A percentile compares a stretch with the other conserved stretches of the same genome.
These are phyloP conservation scores for Sinopyrophorus schimmeli DNA, from an alignment of 2,888 invertebrate species.

Conservation along the genomic window DNA sequence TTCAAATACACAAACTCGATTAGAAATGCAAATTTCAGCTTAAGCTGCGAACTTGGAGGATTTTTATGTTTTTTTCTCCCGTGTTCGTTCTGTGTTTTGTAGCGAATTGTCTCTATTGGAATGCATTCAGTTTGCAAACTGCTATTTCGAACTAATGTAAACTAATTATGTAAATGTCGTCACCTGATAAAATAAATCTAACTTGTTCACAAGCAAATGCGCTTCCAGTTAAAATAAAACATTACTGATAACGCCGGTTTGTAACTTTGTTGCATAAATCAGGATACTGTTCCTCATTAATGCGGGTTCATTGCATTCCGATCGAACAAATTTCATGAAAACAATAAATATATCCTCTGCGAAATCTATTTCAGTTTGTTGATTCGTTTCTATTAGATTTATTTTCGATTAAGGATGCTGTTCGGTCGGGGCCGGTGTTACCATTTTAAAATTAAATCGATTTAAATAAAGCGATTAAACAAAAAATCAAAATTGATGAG, in stretches of 20 bases:
- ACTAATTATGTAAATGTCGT: conserved; percentile 48
- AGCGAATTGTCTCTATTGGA: conserved; percentile 26
- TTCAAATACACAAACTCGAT: conserved; percentile 24
- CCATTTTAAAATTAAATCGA: too few relatives aligned
- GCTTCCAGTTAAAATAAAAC: conserved; percentile 26
- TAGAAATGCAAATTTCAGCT: conserved; percentile 27
- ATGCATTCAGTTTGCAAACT: conserved; percentile 32
- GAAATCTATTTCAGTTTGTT: too few relatives aligned
- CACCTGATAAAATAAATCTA: conserved; percentile 48
- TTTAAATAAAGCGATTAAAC: too few relatives aligned
- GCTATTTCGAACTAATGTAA: conserved; percentile 40
- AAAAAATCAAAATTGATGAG: too few relatives aligned
- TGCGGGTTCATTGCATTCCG: conserved; percentile 18
- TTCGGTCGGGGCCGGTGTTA: too few relatives aligned
- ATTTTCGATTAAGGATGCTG: too few relatives aligned
- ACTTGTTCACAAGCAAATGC: conserved; percentile 36
- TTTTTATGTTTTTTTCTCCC: conserved; percentile 24
- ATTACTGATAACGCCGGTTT: conserved; percentile 24
- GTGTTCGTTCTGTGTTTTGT: conserved; percentile 22
- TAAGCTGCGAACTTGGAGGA: conserved; percentile 14
- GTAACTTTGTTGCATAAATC: conserved; percentile 39
- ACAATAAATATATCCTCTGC: too few relatives aligned
- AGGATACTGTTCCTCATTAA: conserved; percentile 37
- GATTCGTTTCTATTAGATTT: too few relatives aligned
- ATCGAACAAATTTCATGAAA: conserved; percentile 11